Evolutionary conservation across 2,888 invertebrate genomes (phyloP).

Genomic region (Crematogaster levior): DNA sequence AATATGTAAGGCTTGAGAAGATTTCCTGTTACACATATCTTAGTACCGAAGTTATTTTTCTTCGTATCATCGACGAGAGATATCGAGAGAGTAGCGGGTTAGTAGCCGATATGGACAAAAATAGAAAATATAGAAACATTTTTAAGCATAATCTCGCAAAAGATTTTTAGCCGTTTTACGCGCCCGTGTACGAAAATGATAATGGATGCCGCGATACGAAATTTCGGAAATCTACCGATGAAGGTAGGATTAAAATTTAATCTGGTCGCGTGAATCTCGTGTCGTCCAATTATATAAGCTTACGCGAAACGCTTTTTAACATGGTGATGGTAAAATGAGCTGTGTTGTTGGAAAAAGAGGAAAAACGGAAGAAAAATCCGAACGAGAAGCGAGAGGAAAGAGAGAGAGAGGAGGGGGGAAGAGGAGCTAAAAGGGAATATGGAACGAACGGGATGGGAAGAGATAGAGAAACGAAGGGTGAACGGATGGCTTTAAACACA

Average conservation of each 20-base stretch:
- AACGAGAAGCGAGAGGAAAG: neutral
- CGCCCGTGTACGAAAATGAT: conserved; percentile 45
- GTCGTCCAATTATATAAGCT: conserved; percentile 68
- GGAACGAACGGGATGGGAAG: neutral
- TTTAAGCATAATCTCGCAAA: conserved; percentile 24
- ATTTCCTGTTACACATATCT: neutral
- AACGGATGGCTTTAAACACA: conserved; percentile 61
- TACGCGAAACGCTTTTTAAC: conserved; percentile 65
- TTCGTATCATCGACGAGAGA: neutral
- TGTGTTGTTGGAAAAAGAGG: conserved; percentile 5
- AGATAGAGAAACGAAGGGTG: conserved; percentile 1
- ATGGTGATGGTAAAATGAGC: conserved; percentile 60
- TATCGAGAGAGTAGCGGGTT: conserved; percentile 22
- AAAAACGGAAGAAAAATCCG: conserved; percentile 4
- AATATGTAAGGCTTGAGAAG: neutral
- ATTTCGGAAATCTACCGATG: conserved; percentile 44
- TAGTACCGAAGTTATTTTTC: neutral
- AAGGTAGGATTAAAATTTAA: conserved; percentile 66
- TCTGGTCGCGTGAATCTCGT: conserved; percentile 45
- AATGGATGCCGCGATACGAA: conserved; percentile 16
- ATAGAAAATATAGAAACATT: conserved; percentile 42
- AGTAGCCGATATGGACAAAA: neutral
- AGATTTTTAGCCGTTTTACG: conserved; percentile 8
- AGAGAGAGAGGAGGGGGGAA: neutral
- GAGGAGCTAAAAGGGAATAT: neutral